Percentiles rank a stretch among this genome's conserved stretches.
Conservation (phyloP, 2,797 vertebrate species). For the Psittacula derbiana region DNA sequence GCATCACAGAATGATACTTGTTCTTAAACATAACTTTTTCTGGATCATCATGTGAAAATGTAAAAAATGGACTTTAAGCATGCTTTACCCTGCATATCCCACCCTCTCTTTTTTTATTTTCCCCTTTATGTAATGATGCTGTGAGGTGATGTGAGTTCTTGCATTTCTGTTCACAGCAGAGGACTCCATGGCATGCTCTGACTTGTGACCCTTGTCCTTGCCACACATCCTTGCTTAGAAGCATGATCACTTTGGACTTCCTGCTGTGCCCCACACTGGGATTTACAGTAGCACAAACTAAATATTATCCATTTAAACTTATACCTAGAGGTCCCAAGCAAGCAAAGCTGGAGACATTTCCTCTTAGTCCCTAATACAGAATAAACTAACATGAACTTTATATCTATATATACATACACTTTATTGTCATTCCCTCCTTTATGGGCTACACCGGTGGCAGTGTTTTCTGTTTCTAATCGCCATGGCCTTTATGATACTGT, state of each 20-base stretch:
- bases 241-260: neutral
- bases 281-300: constrained; percentile 61
- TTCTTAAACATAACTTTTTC: neutral
- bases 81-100: rapidly evolving
- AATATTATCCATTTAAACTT: constrained; percentile 48
- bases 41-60: rapidly evolving
- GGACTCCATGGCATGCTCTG: neutral
- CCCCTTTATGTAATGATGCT: neutral
- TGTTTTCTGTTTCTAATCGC: constrained; percentile 67
- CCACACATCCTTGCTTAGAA: neutral
- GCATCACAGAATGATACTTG: neutral
- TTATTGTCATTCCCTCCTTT: neutral
- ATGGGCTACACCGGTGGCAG: constrained; percentile 46
- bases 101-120: neutral
- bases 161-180: neutral
- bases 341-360: neutral
- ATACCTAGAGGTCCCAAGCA: neutral
- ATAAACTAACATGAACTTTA: neutral
- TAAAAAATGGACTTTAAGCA: neutral
- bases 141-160: neutral
- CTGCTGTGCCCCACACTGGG: constrained; percentile 38
- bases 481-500: constrained; percentile 60
- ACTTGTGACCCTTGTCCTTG: neutral
- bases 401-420: rapidly evolving
- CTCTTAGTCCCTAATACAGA: neutral